Evolutionary conservation across 1,140 invertebrate genomes (phyloP), one percentile per base, ranked within the genome.

Genomic region (Hycleus phaleratus): DNA sequence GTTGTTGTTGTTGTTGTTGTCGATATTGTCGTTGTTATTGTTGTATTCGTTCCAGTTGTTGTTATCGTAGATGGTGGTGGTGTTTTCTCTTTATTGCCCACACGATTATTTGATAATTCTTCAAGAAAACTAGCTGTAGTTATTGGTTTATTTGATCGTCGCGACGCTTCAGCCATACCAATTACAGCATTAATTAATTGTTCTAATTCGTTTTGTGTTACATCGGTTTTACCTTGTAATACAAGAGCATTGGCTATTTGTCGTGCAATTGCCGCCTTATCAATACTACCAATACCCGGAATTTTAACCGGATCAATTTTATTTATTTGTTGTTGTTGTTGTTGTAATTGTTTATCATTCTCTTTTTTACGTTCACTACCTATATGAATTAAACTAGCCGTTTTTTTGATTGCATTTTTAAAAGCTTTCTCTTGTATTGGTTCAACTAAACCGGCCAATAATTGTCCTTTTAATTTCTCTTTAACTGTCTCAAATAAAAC

Each of bases 401-500:
- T 85, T 64, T 86, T 84, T 68, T 83, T 81, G 59, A 84, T 80
- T 38, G 79, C 80, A 8, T 74, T 77, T 60, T 80, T 79, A 24
- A 83, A 82, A 4, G 86, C 81, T 44, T 77, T 73, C 38, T 84
- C 78, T 2, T 85, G 82, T 63, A 78, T 73, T 56, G 81, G 78
- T 42, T 82, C 77, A 12, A 91, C 82, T 64, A 90, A 81, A 44
- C 86, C 86, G 4, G 88, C 88, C 59, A 87, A 82, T 38, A 88
- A 71, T 51, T 88, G 85, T 39, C 89, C 90, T 73, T 88, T 90
- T 9, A 93, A 73, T 71, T 91, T 91, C 68, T 92, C 89, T 69
- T 91, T 91, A 0, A 85, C 83, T 0, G 88, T 90, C 74, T 91
- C 90, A 49, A 93, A 82, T 43, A 91, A 75, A 0, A 88, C 84